Evolutionary conservation across 2,888 invertebrate genomes (phyloP), one percentile per base, ranked within the genome.

Genomic region (Julus scanicus): DNA sequence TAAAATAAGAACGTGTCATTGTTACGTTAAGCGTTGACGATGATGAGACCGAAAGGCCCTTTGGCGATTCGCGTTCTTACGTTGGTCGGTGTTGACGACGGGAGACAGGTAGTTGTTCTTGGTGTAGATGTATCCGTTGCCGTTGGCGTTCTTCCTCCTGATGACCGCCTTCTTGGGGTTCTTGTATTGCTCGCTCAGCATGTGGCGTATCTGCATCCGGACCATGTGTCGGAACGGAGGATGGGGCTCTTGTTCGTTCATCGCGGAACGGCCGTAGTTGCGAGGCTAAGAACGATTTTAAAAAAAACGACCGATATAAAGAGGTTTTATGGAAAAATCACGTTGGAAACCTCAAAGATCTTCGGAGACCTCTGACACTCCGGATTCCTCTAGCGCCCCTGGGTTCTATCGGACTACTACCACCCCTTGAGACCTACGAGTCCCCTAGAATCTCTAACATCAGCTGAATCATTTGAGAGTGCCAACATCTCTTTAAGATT

Each of bases 181-280:
- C 88, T 91, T 91, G 91, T 96, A 96, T 90, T 95, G 95, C 89
- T 97, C 97, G 90, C 96, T 97, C 88, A 97, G 96, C 92, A 97
- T 94, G 86, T 97, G 94, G 88, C 97, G 94, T 92, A 97, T 97
- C 92, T 97, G 97, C 95, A 96, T 96, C 92, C 97, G 97, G 93
- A 96, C 96, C 92, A 95, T 96, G 93, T 97, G 94, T 96, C 97
- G 89, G 89, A 90, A 91, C 4, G 90, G 91, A 53, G 90, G 90
- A 84, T 90, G 91, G 44, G 89, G 90, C 37, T 90, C 89, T 20
- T 89, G 87, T 71, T 91, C 91, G 20, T 90, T 87, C 48, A 91
- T 89, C 39, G 90, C 89, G 17, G 90, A 90, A 17, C 90, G 90
- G 29, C 90, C 90, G 86, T 91, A 91, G 48, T 90, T 89, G 0